phyloP scores from a whole-genome alignment of 2,888 invertebrate genomes.

The Caenorhabditis wallacei region DNA sequence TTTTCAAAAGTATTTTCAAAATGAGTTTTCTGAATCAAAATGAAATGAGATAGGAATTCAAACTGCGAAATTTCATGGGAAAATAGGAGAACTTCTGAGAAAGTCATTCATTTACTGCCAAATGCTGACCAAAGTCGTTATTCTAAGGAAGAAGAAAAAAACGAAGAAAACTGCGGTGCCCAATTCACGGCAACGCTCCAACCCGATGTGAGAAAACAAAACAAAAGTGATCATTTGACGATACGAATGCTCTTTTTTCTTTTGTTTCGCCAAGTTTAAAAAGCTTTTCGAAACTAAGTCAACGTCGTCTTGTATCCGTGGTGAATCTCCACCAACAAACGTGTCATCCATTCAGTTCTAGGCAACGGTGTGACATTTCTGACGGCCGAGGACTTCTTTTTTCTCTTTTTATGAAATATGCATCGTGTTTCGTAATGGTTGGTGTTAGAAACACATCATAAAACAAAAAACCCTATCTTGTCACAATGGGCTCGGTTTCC shows the following conservation, averaged over 20 bases:
- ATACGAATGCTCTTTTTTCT: slow-evolving; percentile 26
- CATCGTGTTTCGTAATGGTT: slow-evolving; percentile 18
- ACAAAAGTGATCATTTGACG: slow-evolving; percentile 35
- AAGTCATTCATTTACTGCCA: slow-evolving; percentile 2
- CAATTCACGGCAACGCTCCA: slow-evolving; percentile 6
- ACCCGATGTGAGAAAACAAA: slow-evolving; percentile 32
- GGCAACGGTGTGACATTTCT: slow-evolving; percentile 54
- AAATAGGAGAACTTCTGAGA: slow-evolving; percentile 1
- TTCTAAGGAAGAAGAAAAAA: slow-evolving; percentile 1
- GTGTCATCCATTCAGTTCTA: slow-evolving; percentile 3
- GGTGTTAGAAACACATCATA: slow-evolving; percentile 22
- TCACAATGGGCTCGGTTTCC: neutral
- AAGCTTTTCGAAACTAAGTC: neutral
- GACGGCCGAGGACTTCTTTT: slow-evolving; percentile 23
- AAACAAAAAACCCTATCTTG: slow-evolving; percentile 13
- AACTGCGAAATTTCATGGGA: slow-evolving; percentile 2
- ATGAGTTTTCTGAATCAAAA: neutral
- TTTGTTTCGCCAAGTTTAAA: slow-evolving; percentile 5
- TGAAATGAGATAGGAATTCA: neutral
- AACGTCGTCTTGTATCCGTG: slow-evolving; percentile 22
- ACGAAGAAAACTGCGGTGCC: neutral
- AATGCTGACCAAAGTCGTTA: slow-evolving; percentile 30
- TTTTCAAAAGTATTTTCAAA: neutral
- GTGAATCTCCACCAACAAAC: slow-evolving; percentile 26
- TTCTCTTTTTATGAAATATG: slow-evolving; percentile 52